Evolutionary conservation across 2,888 invertebrate species (phyloP).

Genomic region (Mellilla xanthometata): DNA sequence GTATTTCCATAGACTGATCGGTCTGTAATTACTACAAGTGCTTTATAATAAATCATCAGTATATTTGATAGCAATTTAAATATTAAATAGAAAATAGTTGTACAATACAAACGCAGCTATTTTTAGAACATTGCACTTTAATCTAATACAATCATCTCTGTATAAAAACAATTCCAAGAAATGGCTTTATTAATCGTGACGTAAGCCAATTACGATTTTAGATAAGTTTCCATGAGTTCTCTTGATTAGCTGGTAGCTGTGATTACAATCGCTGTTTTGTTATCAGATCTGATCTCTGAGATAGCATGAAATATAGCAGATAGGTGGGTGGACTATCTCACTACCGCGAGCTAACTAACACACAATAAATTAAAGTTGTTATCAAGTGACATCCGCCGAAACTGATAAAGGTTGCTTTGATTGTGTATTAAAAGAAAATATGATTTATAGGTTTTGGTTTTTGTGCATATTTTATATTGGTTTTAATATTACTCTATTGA

Average conservation of each 20-base stretch:
- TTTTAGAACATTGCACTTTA: constrained; percentile 11
- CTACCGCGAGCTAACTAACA: constrained; percentile 16
- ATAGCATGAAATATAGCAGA: constrained; percentile 25
- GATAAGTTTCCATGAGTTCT: constrained; percentile 43
- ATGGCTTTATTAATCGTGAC: constrained; percentile 43
- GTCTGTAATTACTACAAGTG: no score
- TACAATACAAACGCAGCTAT: constrained; percentile 1
- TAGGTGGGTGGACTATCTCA: constrained; percentile 12
- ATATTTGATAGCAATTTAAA: neutral
- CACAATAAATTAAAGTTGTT: constrained; percentile 3
- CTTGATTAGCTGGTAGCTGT: constrained; percentile 38
- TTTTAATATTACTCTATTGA: no score
- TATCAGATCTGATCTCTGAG: constrained; percentile 39
- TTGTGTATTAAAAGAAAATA: constrained; percentile 3
- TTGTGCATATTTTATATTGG: no score
- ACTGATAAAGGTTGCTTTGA: constrained; percentile 5
- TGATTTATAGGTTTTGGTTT: no score
- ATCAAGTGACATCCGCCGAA: constrained; percentile 12
- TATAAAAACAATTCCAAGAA: constrained; percentile 46
- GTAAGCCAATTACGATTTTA: constrained; percentile 49
- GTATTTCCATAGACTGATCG: no score
- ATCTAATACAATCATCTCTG: constrained; percentile 2
- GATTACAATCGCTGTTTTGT: constrained; percentile 38
- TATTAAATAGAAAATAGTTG: no score
- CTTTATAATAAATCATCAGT: neutral